These are phyloP conservation scores for Clamator glandarius DNA, from an alignment of 2,797 vertebrate species.

Conservation along the genomic window DNA sequence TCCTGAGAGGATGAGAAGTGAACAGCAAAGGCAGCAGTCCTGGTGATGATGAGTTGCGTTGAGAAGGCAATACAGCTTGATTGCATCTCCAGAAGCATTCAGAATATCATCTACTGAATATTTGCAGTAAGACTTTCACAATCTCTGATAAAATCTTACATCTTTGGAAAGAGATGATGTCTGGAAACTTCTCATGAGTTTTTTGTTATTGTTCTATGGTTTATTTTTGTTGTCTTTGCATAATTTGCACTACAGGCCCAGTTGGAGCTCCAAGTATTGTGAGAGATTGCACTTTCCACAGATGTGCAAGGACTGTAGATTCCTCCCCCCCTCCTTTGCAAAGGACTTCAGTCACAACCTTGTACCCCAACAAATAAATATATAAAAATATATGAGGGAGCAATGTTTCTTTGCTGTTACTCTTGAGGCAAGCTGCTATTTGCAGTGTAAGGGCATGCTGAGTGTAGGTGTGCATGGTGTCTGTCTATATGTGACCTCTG, in stretches of 20 bases:
- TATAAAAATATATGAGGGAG: not conserved
- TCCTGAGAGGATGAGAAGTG: not conserved
- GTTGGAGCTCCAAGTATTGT: not conserved
- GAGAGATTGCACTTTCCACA: not conserved
- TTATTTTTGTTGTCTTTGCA: not conserved
- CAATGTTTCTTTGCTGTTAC: not conserved
- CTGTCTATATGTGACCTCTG: slow-evolving; percentile 62
- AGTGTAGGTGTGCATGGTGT: not conserved
- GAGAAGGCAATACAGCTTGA: not conserved
- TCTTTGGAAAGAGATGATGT: not conserved
- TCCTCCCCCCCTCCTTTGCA: not conserved
- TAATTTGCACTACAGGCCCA: not conserved
- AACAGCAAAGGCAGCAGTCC: not conserved
- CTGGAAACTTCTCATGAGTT: not conserved
- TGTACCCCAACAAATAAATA: not conserved
- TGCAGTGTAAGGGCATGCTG: not conserved
- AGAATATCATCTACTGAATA: not conserved
- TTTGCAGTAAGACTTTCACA: not conserved
- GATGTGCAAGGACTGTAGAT: not conserved
- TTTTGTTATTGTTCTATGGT: not conserved
- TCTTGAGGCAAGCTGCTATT: slow-evolving; percentile 6
- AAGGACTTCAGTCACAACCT: not conserved
- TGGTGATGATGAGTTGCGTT: not conserved
- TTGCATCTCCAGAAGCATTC: not conserved
- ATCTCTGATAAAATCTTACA: not conserved